These are phyloP conservation scores for Brachionus sp. DNA, from an alignment of 1,140 invertebrate genomes.

Conservation along the genomic window DNA sequence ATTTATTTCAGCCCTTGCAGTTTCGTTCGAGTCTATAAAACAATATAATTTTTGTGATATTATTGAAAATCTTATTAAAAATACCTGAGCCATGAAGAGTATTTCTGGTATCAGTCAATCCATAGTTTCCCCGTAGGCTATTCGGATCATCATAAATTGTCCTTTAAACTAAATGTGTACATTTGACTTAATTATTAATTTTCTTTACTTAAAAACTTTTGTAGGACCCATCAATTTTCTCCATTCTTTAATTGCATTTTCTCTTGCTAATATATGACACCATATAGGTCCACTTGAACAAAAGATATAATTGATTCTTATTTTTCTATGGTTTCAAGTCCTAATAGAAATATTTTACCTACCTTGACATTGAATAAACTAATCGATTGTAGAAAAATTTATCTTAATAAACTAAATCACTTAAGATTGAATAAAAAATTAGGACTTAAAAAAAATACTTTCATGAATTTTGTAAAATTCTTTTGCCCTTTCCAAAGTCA, in stretches of 20 bases:
- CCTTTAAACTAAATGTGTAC: conserved; percentile 54
- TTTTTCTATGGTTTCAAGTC: conserved; percentile 25
- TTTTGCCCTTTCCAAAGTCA: conserved; percentile 67
- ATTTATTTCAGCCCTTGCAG: conserved; percentile 71
- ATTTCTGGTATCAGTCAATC: conserved; percentile 85
- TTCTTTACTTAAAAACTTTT: conserved; percentile 64
- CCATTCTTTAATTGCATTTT: conserved; percentile 75
- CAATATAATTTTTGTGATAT: conserved; percentile 47
- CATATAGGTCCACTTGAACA: conserved; percentile 73
- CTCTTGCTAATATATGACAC: conserved; percentile 71
- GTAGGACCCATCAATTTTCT: conserved; percentile 79
- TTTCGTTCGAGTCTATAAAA: conserved; percentile 71
- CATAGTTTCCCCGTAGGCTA: conserved; percentile 74
- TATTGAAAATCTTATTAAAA: conserved; percentile 29
- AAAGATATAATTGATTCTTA: conserved; percentile 28
- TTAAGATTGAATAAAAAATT: conserved; percentile 42
- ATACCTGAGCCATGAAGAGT: conserved; percentile 81
- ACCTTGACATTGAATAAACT: conserved; percentile 79
- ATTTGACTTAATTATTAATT: background rate
- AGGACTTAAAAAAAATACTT: conserved; percentile 51
- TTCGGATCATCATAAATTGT: conserved; percentile 73
- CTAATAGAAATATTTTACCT: background rate
- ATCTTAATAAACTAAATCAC: conserved; percentile 49
- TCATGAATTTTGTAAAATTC: conserved; percentile 79
- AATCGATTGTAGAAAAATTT: conserved; percentile 84